A percentile compares a stretch with the other conserved stretches of the same genome.
These are phyloP conservation scores for Ascaphus truei DNA, from an alignment of 2,113 vertebrate genomes.

Conservation along the genomic window DNA sequence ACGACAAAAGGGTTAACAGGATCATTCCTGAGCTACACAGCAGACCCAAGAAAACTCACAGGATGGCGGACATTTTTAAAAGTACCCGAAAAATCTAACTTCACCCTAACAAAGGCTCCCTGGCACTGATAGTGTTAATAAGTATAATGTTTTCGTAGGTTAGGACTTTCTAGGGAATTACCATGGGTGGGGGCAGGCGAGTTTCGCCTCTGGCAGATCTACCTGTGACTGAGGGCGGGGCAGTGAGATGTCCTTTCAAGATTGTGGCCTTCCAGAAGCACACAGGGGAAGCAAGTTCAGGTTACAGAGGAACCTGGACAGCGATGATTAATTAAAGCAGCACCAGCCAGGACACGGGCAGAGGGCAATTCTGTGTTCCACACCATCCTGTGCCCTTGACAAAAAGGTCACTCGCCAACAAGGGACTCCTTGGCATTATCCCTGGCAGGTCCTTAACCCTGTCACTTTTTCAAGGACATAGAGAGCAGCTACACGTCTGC, in stretches of 20 bases:
- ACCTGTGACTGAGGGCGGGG: constrained; percentile 3
- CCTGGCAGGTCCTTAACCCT: constrained; percentile 16
- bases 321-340: constrained; percentile 40
- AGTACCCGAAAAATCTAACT: too few species aligned
- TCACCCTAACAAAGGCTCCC: too few species aligned
- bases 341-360: constrained; percentile 35
- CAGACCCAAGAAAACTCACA: neutral
- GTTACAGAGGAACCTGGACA: constrained; percentile 40
- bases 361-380: constrained; percentile 8
- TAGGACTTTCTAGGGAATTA: too few species aligned
- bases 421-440: neutral
- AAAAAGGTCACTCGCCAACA: constrained; percentile 20
- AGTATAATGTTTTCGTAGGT: too few species aligned
- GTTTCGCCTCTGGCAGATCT: constrained; percentile 6
- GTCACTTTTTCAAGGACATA: constrained; percentile 11
- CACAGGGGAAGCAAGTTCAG: constrained; percentile 34
- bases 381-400: constrained; percentile 15
- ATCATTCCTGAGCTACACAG: too few species aligned
- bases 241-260: constrained; percentile 36
- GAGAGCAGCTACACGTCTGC: neutral
- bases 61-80: neutral
- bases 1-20: too few species aligned
- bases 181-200: neutral
- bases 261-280: constrained; percentile 32
- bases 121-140: constrained; percentile 1